Evolutionary conservation across 1,140 invertebrate genomes (phyloP).

Genomic region (Papilio machaon): DNA sequence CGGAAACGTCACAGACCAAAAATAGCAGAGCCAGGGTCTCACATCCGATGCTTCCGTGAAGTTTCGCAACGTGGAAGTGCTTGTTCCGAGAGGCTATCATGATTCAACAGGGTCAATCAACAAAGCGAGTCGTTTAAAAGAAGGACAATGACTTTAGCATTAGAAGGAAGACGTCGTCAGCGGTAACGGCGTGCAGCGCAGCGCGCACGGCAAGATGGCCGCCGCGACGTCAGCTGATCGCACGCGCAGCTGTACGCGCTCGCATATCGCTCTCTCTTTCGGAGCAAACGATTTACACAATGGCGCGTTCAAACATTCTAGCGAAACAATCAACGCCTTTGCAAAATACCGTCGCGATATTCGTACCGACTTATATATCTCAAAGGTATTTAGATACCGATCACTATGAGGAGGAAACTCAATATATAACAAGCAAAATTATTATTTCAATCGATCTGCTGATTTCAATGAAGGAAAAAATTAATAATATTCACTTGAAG

Average conservation of each 20-base stretch:
- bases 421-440: slow-evolving; percentile 17
- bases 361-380: slow-evolving; percentile 12
- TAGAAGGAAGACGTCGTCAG: slow-evolving; percentile 73
- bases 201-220: slow-evolving; percentile 76
- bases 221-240: slow-evolving; percentile 78
- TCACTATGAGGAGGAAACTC: slow-evolving; percentile 11
- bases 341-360: slow-evolving; percentile 28
- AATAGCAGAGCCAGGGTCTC: slow-evolving; percentile 73
- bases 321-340: slow-evolving; percentile 40
- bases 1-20: slow-evolving; percentile 69
- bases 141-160: slow-evolving; percentile 78
- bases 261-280: slow-evolving; percentile 72
- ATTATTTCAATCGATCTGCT: not conserved
- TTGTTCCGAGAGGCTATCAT: slow-evolving; percentile 42
- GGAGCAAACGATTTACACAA: slow-evolving; percentile 53
- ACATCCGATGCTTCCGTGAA: slow-evolving; percentile 58
- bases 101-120: slow-evolving; percentile 55
- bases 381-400: slow-evolving; percentile 16
- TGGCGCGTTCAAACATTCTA: slow-evolving; percentile 30
- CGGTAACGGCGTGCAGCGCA: slow-evolving; percentile 72
- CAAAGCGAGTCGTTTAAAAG: slow-evolving; percentile 58
- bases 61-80: slow-evolving; percentile 57
- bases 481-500: not conserved
- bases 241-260: slow-evolving; percentile 56
- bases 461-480: not conserved